Base-by-base conservation (phyloP, 2,797 vertebrate genomes). In the Rhinella marina region DNA sequence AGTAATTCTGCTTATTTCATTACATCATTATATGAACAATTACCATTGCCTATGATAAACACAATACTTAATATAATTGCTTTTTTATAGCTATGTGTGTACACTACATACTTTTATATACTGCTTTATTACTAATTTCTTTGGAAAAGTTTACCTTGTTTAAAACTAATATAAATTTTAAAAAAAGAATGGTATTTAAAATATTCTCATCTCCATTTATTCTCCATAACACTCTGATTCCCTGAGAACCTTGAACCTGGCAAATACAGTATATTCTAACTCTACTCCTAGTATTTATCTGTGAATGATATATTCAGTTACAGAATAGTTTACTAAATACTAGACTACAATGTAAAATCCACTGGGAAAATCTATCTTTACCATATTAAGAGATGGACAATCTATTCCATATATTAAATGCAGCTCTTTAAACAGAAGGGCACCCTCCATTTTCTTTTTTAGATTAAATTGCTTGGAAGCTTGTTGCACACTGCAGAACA, bases 361-460 rank as follows among this genome's bases (percentile, higher is more conserved):
- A 62, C 66, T 82, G 52, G 68, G 29, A 73, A 75, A 68, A 73
- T 76, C 17, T 32, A 9, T 62, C 27, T 56, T 56, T 59, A 61
- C n/a, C n/a, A 57, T 82, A 76, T 57, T 83, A 82, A 48, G 59
- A 48, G 27, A 82, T 72, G 68, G 50, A 70, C 82, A 85, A 56
- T 41, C 52, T 83, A 75, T 82, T 78, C 84, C 59, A 82, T 77
- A 86, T 77, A 64, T 81, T 82, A 89, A 76, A 86, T 78, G 52
- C 52, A 19, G 16, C 61, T 89, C 72, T 88, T 81, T 70, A 78
- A 83, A 84, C 86, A 73, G 78, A 57, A 89, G 88, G 73, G 77
- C 54, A 72, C 56, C 72, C 81, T 70, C 59, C 84, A 83, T 82
- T 86, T 84, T 84, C 78, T 66, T 86, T 56, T 41, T 79, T 54